These are phyloP conservation scores for Achlya flavicornis DNA, from an alignment of 2,888 invertebrate species.

Conservation along the genomic window DNA sequence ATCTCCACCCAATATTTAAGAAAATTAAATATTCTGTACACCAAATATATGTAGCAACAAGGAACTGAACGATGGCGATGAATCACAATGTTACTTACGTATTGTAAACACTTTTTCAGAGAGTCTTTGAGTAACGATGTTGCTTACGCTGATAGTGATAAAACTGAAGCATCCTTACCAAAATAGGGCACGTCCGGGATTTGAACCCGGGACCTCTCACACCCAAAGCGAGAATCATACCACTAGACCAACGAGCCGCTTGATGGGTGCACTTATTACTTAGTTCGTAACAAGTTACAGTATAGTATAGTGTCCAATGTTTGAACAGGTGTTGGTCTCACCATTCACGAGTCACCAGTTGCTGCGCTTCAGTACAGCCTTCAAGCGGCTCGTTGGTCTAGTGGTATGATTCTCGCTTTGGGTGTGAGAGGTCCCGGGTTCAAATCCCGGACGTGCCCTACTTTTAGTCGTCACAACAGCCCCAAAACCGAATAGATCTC, in stretches of 20 bases:
- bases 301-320: not conserved
- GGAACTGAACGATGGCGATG: no score
- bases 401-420: conserved; percentile 82
- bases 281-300: conserved; percentile 15
- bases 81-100: no score
- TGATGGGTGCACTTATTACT: conserved; percentile 28
- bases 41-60: no score
- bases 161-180: conserved; percentile 13
- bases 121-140: no score
- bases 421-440: conserved; percentile 77
- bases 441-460: conserved; percentile 67
- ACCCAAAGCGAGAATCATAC: conserved; percentile 85
- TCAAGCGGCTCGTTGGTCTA: conserved; percentile 76
- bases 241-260: conserved; percentile 84
- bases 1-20: no score
- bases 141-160: no score
- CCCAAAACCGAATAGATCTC: no score
- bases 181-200: conserved; percentile 63
- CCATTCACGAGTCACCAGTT: not conserved
- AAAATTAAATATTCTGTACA: no score
- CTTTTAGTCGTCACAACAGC: conserved; percentile 23
- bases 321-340: not conserved
- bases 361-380: not conserved
- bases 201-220: conserved; percentile 80
- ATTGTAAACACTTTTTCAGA: no score